phyloP scores from a whole-genome alignment of 2,888 invertebrate species.

The Brachyopa scutellaris region DNA sequence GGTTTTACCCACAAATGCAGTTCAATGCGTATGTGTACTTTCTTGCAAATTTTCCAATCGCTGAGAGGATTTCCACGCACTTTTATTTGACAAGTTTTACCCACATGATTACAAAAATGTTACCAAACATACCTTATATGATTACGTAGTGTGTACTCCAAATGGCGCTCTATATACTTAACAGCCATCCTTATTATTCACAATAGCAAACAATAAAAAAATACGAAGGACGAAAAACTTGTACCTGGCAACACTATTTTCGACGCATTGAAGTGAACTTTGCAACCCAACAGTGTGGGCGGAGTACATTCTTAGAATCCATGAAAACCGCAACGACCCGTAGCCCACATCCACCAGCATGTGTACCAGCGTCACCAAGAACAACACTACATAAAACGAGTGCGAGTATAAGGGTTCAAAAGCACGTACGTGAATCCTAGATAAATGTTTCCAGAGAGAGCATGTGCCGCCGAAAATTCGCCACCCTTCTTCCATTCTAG shows the following conservation, averaged over 20 bases:
- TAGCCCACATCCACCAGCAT: slow-evolving; percentile 22
- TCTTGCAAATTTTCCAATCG: no score
- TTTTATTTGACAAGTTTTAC: no score
- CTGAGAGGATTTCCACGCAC: no score
- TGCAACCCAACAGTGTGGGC: slow-evolving; percentile 11
- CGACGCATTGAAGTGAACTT: slow-evolving; percentile 67
- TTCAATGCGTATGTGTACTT: no score
- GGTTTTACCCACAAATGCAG: no score
- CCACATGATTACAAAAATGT: no score
- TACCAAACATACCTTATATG: no score
- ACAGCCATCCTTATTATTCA: no score
- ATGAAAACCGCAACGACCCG: slow-evolving; percentile 60
- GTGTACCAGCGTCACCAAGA: neutral
- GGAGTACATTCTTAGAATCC: slow-evolving; percentile 31
- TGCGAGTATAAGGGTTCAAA: slow-evolving; percentile 35
- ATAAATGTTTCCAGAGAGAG: slow-evolving; percentile 60
- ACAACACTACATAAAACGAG: slow-evolving; percentile 8
- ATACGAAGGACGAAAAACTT: no score
- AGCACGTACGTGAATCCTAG: slow-evolving; percentile 55
- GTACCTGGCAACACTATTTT: slow-evolving; percentile 50
- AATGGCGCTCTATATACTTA: no score
- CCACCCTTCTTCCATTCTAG: neutral
- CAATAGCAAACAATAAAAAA: no score
- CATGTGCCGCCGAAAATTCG: slow-evolving; percentile 64
- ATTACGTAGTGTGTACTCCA: no score